Percentiles rank a stretch among this genome's conserved stretches.
Evolutionary conservation across 2,113 vertebrate species (phyloP).

Genomic region (Tamias sibiricus): DNA sequence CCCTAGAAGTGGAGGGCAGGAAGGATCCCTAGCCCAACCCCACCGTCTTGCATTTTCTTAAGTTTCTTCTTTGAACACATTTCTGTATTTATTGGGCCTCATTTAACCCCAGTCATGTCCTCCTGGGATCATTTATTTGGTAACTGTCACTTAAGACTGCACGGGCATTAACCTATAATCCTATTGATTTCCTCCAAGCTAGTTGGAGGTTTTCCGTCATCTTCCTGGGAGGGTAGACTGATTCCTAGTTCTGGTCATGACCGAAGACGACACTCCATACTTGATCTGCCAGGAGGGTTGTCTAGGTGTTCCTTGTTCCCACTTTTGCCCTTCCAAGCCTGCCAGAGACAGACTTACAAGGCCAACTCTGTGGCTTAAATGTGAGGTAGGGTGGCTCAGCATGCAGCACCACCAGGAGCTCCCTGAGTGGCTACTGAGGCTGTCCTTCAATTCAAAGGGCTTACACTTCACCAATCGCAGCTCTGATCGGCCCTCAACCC

Average conservation of each 20-base stretch:
- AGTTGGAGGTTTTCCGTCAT: slow-evolving; percentile 78
- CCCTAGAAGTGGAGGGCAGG: background rate
- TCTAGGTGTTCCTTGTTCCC: background rate
- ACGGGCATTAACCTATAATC: slow-evolving; percentile 87
- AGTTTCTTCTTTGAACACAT: slow-evolving; percentile 76
- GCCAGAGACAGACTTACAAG: fast-evolving
- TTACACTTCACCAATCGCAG: slow-evolving; percentile 50
- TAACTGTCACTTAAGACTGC: slow-evolving; percentile 87
- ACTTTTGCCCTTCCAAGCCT: background rate
- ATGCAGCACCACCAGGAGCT: background rate
- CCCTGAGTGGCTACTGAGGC: slow-evolving; percentile 42
- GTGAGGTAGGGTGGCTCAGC: background rate
- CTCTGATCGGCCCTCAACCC: background rate
- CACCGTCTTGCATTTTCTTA: slow-evolving; percentile 65
- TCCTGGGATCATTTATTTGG: slow-evolving; percentile 88
- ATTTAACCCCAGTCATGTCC: slow-evolving; percentile 87
- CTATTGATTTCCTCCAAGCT: slow-evolving; percentile 85
- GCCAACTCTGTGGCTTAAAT: background rate
- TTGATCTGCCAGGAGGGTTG: background rate
- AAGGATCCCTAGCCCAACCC: background rate
- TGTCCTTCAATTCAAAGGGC: slow-evolving; percentile 46
- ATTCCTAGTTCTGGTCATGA: slow-evolving; percentile 79
- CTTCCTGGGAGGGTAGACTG: slow-evolving; percentile 61
- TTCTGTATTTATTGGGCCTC: slow-evolving; percentile 87
- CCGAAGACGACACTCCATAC: slow-evolving; percentile 74